A percentile compares a stretch with the other conserved stretches of the same genome.
These are phyloP conservation scores for Darevskia nairensis DNA, from an alignment of 2,797 vertebrate species.

Conservation along the genomic window DNA sequence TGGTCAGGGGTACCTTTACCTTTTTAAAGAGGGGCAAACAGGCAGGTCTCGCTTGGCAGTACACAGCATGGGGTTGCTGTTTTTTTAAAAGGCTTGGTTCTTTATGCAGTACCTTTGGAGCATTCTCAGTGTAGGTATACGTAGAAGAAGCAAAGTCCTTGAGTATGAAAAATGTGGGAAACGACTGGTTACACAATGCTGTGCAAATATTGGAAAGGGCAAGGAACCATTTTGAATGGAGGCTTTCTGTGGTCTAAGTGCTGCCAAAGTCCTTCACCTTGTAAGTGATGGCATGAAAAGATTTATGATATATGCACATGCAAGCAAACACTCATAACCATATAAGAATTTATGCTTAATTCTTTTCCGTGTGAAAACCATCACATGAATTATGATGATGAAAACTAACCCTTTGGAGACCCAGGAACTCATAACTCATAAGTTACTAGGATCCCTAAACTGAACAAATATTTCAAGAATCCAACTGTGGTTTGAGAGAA, in stretches of 20 bases:
- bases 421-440: conserved; percentile 32
- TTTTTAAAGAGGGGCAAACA: too few relatives aligned
- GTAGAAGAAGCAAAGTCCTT: not conserved
- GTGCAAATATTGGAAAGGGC: not conserved
- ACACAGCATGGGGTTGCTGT: too few relatives aligned
- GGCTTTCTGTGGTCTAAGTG: not conserved
- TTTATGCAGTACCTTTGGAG: not conserved
- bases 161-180: not conserved
- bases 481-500: conserved; percentile 40
- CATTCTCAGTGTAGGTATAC: not conserved
- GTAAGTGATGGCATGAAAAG: conserved; percentile 27
- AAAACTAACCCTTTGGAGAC: conserved; percentile 24
- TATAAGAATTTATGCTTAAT: conserved; percentile 28
- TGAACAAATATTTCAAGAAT: conserved; percentile 49
- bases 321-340: conserved; percentile 10
- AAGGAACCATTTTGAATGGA: not conserved
- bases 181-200: not conserved
- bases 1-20: too few relatives aligned
- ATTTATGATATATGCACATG: conserved; percentile 27
- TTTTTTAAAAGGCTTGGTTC: not conserved
- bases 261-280: not conserved
- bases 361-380: conserved; percentile 37
- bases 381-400: conserved; percentile 1
- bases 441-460: conserved; percentile 39
- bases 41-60: not conserved